Base-by-base conservation (phyloP, 2,797 vertebrate genomes). In the Graptemys geographica region DNA sequence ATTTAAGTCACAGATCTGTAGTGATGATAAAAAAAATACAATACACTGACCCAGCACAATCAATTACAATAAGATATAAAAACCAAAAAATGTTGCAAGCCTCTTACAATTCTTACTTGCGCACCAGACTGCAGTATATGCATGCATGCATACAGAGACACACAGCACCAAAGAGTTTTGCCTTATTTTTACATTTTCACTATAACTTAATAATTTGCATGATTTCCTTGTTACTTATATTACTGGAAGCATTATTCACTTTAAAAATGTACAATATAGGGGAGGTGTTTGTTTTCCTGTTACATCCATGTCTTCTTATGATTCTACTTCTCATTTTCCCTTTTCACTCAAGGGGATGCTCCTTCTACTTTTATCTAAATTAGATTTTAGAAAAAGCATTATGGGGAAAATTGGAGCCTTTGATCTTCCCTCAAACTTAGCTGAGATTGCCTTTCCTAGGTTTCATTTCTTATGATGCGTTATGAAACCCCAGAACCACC, bases 391-490 rank as follows among this genome's bases (percentile, higher is more conserved):
- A 72, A 93, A 79, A 94, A 79, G 37, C 31, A 89, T 59, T 89
- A 53, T 47, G 80, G 18, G 55, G 84, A 89, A 86, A 93, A 92
- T 87, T 2, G 59, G n/a, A 89, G 55, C 37, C 62, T 94, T 96
- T 90, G 44, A 90, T 95, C 65, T 79, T 90, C 56, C 28, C n/a
- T 86, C 37, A 80, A 56, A 91, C 80, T 91, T 69, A 87, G n/a
- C 51, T 89, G 86, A 82, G 86, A 85, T 57, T 84, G 27, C 33
- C 81, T 87, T 91, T 47, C 56, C 91, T 62, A 59, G 23, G 28
- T 94, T 95, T 95, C 69, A 81, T 85, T 95, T 95, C 72, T 90
- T n/a, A 28, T 53, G 83, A 81, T n/a, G 23, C 13, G 49, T 79
- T 82, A 15, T 21, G 79, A 96, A 95, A 91, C 44, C 79, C 85